Conservation (phyloP, 2,888 invertebrate genomes). For the Agrochola circellaris region DNA sequence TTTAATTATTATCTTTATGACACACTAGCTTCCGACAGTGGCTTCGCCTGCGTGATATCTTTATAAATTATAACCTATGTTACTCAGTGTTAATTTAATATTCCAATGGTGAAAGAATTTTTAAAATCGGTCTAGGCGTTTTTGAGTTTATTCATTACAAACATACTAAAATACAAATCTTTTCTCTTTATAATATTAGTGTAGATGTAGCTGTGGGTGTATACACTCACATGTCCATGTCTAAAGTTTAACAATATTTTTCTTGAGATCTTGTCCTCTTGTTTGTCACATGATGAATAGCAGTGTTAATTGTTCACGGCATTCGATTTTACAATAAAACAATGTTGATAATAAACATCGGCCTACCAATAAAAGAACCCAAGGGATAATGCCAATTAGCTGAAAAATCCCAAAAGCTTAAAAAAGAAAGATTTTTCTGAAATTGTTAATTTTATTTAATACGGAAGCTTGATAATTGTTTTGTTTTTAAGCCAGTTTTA, state of each 20-base stretch:
- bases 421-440: not conserved
- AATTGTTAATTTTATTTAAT: constrained; percentile 4
- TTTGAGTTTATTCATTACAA: too few relatives aligned
- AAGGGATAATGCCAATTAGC: not conserved
- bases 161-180: too few relatives aligned
- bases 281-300: not conserved
- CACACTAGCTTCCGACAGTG: too few relatives aligned
- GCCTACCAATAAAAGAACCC: not conserved
- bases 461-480: not conserved
- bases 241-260: not conserved
- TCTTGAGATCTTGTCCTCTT: not conserved
- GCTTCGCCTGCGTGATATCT: too few relatives aligned
- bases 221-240: not conserved
- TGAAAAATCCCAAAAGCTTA: not conserved
- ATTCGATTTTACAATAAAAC: not conserved
- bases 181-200: too few relatives aligned
- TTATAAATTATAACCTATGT: too few relatives aligned
- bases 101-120: too few relatives aligned
- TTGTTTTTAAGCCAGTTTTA: not conserved
- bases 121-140: too few relatives aligned
- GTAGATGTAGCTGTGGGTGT: too few relatives aligned
- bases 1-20: not conserved
- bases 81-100: too few relatives aligned
- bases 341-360: not conserved
- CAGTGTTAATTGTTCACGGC: not conserved